Evolutionary conservation across 37 sponge, comb jelly and placozoan genomes (phyloP), one percentile per base, ranked within the genome.

Genomic region (Eunapius fragilis): DNA sequence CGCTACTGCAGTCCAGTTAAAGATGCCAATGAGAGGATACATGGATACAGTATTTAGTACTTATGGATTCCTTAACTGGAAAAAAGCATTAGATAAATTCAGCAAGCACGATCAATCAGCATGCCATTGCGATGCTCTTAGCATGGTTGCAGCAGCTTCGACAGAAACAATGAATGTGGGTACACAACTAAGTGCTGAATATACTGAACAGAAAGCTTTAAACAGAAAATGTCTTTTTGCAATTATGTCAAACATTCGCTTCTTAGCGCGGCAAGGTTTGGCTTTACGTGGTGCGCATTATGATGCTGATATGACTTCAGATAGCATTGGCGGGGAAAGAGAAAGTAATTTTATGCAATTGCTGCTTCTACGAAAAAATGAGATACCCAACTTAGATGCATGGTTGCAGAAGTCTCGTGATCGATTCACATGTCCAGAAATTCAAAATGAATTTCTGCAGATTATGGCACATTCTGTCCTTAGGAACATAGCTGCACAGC

Each of bases 321-420:
- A n/a, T 71, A 17, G 41, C 71, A 58, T 48, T 31, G n/a, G 36
- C 28, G 68, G 82, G 50, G 88, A 87, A 49, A n/a, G 31, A 25
- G 77, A 80, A 67, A 67, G 77, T 68, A 88, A 82, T 81, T 87
- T 87, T 74, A 68, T 86, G 27, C 86, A 87, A 68, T 35, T 87
- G 33, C 87, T 87, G 30, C 38, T 75, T 25, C 25, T 77, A 48
- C 67, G 75, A 69, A 36, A 76, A 26, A 76, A 87, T 36, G 88
- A 87, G 13, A 81, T 75, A 74, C 75, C 82, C 31, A 14, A 25
- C 31, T 25, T 87, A 30, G 19, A 74, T 32, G 35, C 28, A 67
- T 87, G 88, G 88, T 25, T 86, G 80, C 22, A 86, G 47, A 86
- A 75, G 69, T 58, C 37, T 5, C 33, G 31, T 23, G 82, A 80